These are phyloP conservation scores for Silurus meridionalis DNA, from an alignment of 2,113 vertebrate genomes.

Conservation along the genomic window DNA sequence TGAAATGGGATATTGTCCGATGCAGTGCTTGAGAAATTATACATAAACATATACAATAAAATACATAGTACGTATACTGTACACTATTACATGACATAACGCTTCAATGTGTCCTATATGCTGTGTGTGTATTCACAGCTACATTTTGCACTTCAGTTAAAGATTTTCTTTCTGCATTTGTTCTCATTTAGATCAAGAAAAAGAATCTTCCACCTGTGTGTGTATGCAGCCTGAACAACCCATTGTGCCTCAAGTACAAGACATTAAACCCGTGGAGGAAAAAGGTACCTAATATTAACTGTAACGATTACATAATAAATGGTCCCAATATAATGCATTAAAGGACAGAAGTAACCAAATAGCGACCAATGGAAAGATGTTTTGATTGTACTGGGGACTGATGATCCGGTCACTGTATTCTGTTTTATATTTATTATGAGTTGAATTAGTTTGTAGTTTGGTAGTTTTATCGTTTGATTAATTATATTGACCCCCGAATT, in stretches of 20 bases:
- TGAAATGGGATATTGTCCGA: neutral
- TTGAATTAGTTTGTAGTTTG: neutral
- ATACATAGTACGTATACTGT: neutral
- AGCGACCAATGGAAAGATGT: neutral
- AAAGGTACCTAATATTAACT: constrained; percentile 44
- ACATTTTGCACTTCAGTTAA: neutral
- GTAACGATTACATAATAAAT: neutral
- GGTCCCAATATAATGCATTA: neutral
- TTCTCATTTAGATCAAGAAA: constrained; percentile 47
- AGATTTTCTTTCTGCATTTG: constrained; percentile 28
- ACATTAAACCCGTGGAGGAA: constrained; percentile 34
- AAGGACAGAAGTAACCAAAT: neutral
- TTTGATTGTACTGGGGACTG: neutral
- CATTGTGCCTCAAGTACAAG: constrained; percentile 27
- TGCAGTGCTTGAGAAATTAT: neutral
- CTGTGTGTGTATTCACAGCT: neutral
- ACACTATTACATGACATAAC: neutral
- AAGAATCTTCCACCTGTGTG: constrained; percentile 44
- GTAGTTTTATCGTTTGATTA: neutral
- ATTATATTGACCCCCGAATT: no score
- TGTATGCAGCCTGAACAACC: constrained; percentile 38
- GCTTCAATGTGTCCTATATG: neutral
- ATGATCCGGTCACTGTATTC: neutral
- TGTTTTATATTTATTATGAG: neutral
- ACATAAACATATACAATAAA: neutral